These are phyloP conservation scores for Lineus longissimus DNA, from an alignment of 1,140 invertebrate species.

Conservation along the genomic window DNA sequence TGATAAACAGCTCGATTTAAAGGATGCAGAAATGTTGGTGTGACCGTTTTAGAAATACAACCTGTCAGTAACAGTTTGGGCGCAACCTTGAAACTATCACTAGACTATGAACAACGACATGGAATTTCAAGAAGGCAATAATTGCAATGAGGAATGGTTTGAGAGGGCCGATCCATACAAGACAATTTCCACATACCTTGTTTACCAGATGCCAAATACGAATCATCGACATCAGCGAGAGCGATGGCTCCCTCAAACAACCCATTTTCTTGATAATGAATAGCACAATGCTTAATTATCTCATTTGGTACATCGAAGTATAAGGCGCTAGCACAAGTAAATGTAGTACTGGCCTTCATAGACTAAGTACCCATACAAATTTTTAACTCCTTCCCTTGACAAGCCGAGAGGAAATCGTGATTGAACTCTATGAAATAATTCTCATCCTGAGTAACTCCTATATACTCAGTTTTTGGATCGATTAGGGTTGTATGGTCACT, in stretches of 20 bases:
- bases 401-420: neutral
- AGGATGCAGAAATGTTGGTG: neutral
- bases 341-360: neutral
- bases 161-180: neutral
- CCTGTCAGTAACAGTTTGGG: neutral
- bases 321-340: neutral
- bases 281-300: neutral
- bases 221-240: neutral
- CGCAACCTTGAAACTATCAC: neutral
- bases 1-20: neutral
- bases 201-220: neutral
- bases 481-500: neutral
- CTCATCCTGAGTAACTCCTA: neutral
- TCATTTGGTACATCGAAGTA: neutral
- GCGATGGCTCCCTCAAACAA: neutral
- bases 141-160: neutral
- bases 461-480: neutral
- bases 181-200: neutral
- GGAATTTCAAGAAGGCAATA: neutral
- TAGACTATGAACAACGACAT: neutral
- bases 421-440: neutral
- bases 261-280: neutral
- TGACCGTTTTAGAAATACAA: neutral
- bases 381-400: neutral
- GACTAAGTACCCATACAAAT: neutral